Conservation (phyloP, 2,797 vertebrate species). For the Sebastes iracundus region DNA sequence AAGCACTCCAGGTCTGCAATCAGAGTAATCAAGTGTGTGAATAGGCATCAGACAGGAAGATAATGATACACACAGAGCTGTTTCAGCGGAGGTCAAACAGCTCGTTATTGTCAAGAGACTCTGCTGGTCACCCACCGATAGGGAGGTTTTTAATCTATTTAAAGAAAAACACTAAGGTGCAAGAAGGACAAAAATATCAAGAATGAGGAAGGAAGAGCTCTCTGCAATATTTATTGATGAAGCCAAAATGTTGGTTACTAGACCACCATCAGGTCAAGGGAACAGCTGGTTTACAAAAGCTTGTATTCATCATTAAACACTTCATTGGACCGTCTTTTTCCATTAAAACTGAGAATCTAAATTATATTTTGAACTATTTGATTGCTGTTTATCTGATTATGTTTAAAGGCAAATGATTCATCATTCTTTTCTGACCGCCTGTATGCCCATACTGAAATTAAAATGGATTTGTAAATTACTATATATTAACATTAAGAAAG, state of each 20-base stretch:
- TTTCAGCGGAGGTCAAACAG: conserved; percentile 74
- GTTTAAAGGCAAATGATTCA: background rate
- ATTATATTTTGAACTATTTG: background rate
- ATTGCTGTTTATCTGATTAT: background rate
- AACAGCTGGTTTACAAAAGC: background rate
- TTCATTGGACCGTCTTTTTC: background rate
- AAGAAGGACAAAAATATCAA: background rate
- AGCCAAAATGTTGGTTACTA: background rate
- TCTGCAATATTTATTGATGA: background rate
- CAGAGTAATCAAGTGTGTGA: conserved; percentile 73
- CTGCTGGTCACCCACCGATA: conserved; percentile 7
- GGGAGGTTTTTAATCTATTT: background rate
- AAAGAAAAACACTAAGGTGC: background rate
- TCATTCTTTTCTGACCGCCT: background rate
- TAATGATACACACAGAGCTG: conserved; percentile 68
- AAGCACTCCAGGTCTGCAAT: conserved; percentile 70
- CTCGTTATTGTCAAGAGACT: conserved; percentile 63
- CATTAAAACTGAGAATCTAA: background rate
- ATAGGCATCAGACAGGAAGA: conserved; percentile 68
- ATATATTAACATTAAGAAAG: background rate
- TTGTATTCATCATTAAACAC: background rate
- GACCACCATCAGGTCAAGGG: background rate
- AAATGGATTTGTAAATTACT: background rate
- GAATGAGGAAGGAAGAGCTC: background rate
- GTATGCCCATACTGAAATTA: background rate